phyloP scores from a whole-genome alignment of 2,797 vertebrate species.

The Danio kyathit region DNA sequence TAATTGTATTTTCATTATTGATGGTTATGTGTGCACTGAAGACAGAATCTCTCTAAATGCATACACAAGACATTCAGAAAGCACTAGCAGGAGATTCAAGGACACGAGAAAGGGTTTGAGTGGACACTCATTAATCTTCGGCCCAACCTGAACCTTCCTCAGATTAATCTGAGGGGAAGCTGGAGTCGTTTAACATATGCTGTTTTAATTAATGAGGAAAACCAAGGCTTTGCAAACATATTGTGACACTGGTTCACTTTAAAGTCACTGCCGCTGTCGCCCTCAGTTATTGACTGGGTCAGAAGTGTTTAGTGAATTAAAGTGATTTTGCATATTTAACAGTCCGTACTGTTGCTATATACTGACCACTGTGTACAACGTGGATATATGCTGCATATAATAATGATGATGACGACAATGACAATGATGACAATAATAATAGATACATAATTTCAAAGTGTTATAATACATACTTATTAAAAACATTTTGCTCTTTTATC shows the following conservation, averaged over 20 bases:
- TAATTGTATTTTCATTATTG: too few species aligned
- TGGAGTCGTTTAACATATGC: conserved; percentile 33
- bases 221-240: conserved; percentile 32
- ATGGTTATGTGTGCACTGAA: not conserved
- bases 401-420: too few species aligned
- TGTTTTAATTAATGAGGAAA: conserved; percentile 33
- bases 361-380: not conserved
- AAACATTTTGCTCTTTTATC: too few species aligned
- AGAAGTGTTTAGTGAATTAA: not conserved
- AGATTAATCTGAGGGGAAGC: conserved; percentile 29
- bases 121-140: conserved; percentile 49
- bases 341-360: not conserved
- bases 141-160: conserved; percentile 19
- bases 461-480: too few species aligned
- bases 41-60: not conserved
- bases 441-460: too few species aligned
- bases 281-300: conserved; percentile 1
- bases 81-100: conserved; percentile 16
- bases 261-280: conserved; percentile 14
- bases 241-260: conserved; percentile 32
- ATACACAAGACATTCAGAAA: not conserved
- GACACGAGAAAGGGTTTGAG: conserved; percentile 18
- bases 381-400: too few species aligned
- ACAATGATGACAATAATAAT: too few species aligned
- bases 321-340: conserved; percentile 21